These are phyloP conservation scores for Steinernema hermaphroditum DNA, from an alignment of 2,888 invertebrate genomes.

Conservation along the genomic window DNA sequence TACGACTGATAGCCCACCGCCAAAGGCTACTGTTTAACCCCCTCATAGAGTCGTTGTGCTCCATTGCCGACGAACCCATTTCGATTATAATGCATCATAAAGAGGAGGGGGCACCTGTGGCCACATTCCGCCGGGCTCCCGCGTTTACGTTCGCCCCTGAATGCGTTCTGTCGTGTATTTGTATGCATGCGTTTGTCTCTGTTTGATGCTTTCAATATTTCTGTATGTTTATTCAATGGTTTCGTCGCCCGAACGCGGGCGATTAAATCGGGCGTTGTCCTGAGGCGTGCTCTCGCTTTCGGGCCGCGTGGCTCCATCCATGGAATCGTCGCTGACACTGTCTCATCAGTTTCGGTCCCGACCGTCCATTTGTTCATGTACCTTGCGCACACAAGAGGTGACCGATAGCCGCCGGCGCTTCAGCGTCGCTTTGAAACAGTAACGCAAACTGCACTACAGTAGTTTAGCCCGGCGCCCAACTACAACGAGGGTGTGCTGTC, in stretches of 20 bases:
- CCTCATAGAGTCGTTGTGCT: constrained; percentile 15
- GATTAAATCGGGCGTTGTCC: constrained; percentile 24
- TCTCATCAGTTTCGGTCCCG: constrained; percentile 27
- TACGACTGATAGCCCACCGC: constrained; percentile 4
- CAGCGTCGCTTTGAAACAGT: constrained; percentile 18
- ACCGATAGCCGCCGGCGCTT: constrained; percentile 14
- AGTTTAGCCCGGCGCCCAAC: neutral
- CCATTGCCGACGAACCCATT: constrained; percentile 31
- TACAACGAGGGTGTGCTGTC: neutral
- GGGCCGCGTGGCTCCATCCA: constrained; percentile 28
- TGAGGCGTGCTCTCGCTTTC: constrained; percentile 19
- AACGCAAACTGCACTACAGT: neutral
- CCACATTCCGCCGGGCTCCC: constrained; percentile 7
- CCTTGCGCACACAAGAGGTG: constrained; percentile 21
- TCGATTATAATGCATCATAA: constrained; percentile 31
- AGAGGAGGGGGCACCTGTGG: constrained; percentile 30
- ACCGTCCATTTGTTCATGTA: constrained; percentile 9
- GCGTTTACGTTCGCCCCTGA: constrained; percentile 29
- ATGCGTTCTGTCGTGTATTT: constrained; percentile 27
- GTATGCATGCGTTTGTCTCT: constrained; percentile 30
- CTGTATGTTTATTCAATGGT: constrained; percentile 30
- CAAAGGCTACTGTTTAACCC: constrained; percentile 16
- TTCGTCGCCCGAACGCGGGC: constrained; percentile 26
- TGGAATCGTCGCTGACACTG: constrained; percentile 11
- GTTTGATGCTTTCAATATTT: constrained; percentile 28